Evolutionary conservation across 2,888 invertebrate species (phyloP), one percentile per base, ranked within the genome.

Genomic region (Nebria brevicollis): DNA sequence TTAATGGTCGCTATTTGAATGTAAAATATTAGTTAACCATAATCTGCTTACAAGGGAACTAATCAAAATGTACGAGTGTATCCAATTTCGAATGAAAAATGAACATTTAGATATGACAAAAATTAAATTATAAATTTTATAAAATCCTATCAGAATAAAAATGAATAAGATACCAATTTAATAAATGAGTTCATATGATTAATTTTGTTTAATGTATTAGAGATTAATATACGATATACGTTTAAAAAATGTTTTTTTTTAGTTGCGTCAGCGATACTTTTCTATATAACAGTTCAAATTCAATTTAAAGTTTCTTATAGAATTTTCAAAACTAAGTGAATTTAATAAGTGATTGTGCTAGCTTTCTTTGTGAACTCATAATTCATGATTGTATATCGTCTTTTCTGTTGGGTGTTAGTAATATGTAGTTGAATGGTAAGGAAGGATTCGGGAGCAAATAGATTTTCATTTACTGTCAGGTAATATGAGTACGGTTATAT

Each of bases 251-350:
- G 5, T 34, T 34, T 34, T 34, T 34, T 0, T 34, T 34, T 34
- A 5, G 34, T 34, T 34, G 1, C 5, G 5, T 1, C 34, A 20
- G 66, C 66, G 66, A 2, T 54, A 11, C 54, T 54, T 70, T 72
- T 54, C 64, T 20, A 34, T 70, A 34, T 54, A 77, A 70, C 15
- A 68, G 72, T 77, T 72, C 77, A 77, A 54, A 77, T 77, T 72
- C 77, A 72, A 77, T 77, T 72, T 77, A 77, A 77, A 72, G 13
- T 77, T 77, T 34, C 72, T 77, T 64, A 77, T 77, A 26, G 54
- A 70, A 64, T 77, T 77, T 77, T 10, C 26, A 25, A 26, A 70
- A n/a, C 70, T 54, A 43, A 26, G 65, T 42, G 25, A 70, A 25
- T 70, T 15, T 70, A 34, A 25, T 26, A 70, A 70, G 15, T 54